Conservation (phyloP, 1,140 invertebrate genomes). For the Cepaea nemoralis region DNA sequence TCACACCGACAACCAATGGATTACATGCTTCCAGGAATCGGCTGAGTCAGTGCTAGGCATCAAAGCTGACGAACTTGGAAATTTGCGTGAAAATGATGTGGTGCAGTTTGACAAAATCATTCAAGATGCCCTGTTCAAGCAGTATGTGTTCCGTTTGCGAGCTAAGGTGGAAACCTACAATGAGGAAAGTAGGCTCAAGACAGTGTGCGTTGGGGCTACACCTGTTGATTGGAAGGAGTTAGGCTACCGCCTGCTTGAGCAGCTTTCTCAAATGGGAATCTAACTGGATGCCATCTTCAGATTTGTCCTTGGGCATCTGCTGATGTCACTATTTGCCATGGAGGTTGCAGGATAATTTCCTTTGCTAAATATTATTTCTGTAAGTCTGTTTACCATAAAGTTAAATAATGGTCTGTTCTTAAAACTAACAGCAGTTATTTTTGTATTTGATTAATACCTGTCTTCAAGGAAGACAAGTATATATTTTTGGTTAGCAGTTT, state of each 20-base stretch:
- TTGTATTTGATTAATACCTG: too few relatives aligned
- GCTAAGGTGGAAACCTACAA: constrained; percentile 92
- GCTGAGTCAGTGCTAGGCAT: constrained; percentile 85
- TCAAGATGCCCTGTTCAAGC: constrained; percentile 82
- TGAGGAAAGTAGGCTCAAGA: constrained; percentile 87
- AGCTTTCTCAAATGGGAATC: constrained; percentile 31
- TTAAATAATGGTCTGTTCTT: too few relatives aligned
- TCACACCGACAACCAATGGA: constrained; percentile 84
- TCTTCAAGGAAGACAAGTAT: too few relatives aligned
- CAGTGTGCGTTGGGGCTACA: constrained; percentile 78
- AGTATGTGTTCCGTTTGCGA: constrained; percentile 85
- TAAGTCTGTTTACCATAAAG: too few relatives aligned
- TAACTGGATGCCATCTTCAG: constrained; percentile 18
- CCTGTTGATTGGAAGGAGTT: constrained; percentile 84
- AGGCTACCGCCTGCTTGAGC: constrained; percentile 76
- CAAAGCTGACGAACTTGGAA: constrained; percentile 81
- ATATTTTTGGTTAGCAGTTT: too few relatives aligned
- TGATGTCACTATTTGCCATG: too few relatives aligned
- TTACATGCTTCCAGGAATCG: constrained; percentile 89
- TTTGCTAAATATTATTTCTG: too few relatives aligned
- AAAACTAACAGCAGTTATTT: too few relatives aligned
- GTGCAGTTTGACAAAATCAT: constrained; percentile 77
- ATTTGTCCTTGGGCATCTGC: too few relatives aligned
- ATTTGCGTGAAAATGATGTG: constrained; percentile 68
- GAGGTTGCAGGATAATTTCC: too few relatives aligned